A percentile compares a stretch with the other conserved stretches of the same genome.
phyloP scores from a whole-genome alignment of 2,888 invertebrate genomes.

The Drosophila phalerata region DNA sequence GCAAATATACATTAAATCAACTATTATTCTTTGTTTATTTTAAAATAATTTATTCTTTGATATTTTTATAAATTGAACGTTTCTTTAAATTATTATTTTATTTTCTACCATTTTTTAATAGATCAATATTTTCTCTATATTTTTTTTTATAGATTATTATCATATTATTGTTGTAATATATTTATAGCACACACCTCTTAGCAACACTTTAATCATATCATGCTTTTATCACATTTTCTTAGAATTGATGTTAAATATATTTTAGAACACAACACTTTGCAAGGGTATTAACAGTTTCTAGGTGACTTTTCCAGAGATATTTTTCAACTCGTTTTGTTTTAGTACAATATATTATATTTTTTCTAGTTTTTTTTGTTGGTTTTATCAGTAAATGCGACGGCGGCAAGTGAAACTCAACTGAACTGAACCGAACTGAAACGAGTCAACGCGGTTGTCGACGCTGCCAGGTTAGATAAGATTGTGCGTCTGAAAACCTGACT shows the following conservation, averaged over 20 bases:
- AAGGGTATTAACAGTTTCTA: slow-evolving; percentile 40
- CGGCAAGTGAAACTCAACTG: slow-evolving; percentile 74
- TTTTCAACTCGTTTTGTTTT: slow-evolving; percentile 22
- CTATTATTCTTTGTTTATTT: not conserved
- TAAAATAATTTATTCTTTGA: not conserved
- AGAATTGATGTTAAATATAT: not conserved
- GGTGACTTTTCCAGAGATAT: slow-evolving; percentile 4
- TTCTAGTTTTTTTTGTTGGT: slow-evolving; percentile 23
- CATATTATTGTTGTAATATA: not conserved
- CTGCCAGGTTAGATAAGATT: slow-evolving; percentile 79
- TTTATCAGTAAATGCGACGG: slow-evolving; percentile 65
- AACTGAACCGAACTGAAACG: slow-evolving; percentile 45
- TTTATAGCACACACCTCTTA: not conserved
- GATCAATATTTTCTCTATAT: too few species aligned
- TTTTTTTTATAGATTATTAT: too few species aligned
- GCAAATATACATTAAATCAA: too few species aligned
- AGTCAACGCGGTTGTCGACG: slow-evolving; percentile 57
- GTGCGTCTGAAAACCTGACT: slow-evolving; percentile 78
- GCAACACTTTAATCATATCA: not conserved
- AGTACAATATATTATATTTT: slow-evolving; percentile 26
- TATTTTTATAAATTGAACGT: not conserved
- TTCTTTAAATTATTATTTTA: not conserved
- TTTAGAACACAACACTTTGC: not conserved
- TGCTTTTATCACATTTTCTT: not conserved
- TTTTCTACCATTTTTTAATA: too few species aligned